Evolutionary conservation across 2,888 invertebrate genomes (phyloP).

Genomic region (Cephonodes hylas): DNA sequence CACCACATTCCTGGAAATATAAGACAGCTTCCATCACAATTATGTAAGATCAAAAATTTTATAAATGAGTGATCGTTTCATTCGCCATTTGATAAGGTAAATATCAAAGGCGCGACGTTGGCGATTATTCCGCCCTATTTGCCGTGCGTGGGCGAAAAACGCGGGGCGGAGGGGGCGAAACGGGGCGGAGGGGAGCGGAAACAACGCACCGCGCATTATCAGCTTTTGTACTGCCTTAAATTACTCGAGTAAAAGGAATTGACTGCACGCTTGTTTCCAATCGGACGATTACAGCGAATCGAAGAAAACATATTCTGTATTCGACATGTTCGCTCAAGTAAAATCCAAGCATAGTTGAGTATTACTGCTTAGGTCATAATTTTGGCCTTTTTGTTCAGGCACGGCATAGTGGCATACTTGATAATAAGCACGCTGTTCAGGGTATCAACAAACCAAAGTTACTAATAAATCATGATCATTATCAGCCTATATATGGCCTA

Average conservation of each 20-base stretch:
- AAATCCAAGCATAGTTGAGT: too few relatives aligned
- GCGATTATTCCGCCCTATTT: constrained; percentile 12
- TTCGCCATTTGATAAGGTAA: not conserved
- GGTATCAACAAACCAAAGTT: too few relatives aligned
- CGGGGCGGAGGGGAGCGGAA: not conserved
- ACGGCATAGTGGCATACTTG: too few relatives aligned
- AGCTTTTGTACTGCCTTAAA: not conserved
- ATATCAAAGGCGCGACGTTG: not conserved
- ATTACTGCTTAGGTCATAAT: too few relatives aligned
- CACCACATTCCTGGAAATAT: not conserved
- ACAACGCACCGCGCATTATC: not conserved
- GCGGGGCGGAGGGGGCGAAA: not conserved
- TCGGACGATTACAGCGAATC: too few relatives aligned
- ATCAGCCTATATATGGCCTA: too few relatives aligned
- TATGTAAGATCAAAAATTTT: not conserved
- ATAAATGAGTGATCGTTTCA: not conserved
- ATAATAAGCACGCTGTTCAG: too few relatives aligned
- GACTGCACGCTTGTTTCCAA: not conserved
- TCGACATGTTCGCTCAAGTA: too few relatives aligned
- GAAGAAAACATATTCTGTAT: too few relatives aligned
- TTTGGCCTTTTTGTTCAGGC: too few relatives aligned
- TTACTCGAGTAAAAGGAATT: not conserved
- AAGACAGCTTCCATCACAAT: not conserved
- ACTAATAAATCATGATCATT: too few relatives aligned
- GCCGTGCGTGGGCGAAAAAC: not conserved